These are phyloP conservation scores for Megaceryle maxima DNA, from an alignment of 2,113 vertebrate species.

Conservation along the genomic window DNA sequence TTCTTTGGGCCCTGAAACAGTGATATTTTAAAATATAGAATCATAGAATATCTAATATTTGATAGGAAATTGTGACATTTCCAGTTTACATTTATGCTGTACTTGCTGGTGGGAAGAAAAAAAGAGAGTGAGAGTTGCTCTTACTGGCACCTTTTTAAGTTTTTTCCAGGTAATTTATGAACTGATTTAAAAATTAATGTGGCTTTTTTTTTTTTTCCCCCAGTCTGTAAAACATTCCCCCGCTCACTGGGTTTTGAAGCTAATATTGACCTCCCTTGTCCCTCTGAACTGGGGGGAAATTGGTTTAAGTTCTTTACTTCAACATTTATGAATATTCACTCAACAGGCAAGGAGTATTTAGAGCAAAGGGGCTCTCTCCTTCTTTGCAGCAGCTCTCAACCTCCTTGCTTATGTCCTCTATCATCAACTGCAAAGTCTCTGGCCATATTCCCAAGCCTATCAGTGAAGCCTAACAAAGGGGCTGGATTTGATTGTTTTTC, in stretches of 20 bases:
- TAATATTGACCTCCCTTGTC: neutral
- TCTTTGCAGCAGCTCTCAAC: neutral
- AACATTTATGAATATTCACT: neutral
- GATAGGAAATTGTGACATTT: neutral
- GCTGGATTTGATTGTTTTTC: neutral
- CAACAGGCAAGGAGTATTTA: neutral
- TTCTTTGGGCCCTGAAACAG: neutral
- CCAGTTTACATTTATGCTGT: fast-evolving
- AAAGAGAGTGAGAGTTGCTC: neutral
- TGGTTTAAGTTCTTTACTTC: neutral
- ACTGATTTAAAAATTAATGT: neutral
- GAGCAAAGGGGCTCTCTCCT: neutral
- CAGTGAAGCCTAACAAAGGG: neutral
- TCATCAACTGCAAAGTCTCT: neutral
- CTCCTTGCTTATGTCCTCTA: neutral
- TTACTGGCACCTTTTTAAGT: neutral
- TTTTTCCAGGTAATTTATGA: neutral
- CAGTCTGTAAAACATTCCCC: neutral
- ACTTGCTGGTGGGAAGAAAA: neutral
- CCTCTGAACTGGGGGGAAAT: neutral
- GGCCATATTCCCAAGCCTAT: neutral
- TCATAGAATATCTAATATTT: neutral
- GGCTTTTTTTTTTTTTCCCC: neutral
- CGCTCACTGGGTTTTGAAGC: neutral
- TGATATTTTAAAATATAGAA: neutral